Base-by-base conservation (phyloP, 2,113 vertebrate species). In the Anguilla japonica region DNA sequence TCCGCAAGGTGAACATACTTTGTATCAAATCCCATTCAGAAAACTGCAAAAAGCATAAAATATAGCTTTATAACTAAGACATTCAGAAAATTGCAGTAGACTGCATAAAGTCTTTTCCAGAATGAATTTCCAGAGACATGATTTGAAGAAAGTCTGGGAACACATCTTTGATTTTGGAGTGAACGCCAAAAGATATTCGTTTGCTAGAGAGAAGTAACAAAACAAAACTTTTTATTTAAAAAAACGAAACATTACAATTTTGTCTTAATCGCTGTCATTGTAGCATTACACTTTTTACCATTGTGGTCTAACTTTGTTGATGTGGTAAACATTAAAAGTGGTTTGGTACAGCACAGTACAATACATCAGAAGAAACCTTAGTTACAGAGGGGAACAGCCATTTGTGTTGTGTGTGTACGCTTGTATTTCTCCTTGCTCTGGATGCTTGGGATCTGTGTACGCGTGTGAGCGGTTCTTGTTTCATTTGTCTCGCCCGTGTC, bases 341-440 rank as follows among this genome's bases (percentile, higher is more conserved):
- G 83, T 41, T 82, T 84, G 89, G 89, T 90, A 87, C 88, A 89
- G 88, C 87, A 87, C 79, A 34, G 50, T 53, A 34, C 83, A 15
- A n/a, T 63, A 22, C 40, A 41, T 13, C 34, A 84, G 67, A 41
- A 29, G 56, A 41, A 29, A 34, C 26, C 84, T 79, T 20, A 34
- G 41, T 7, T 8, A 60, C 5, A 20, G 22, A 26, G 18, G 60
- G 39, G 4, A 29, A 60, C 22, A 43, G 57, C 26, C 63, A 71
- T 71, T 71, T 71, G 63, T 71, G 4, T 5, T 16, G 20, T 1
- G 26, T 34, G 85, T 50, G 34, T 4, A 79, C 39, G 60, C 83
- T 43, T 79, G 34, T 15, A 39, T 60, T 6, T 57, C 75, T 41
- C 26, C 22, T 60, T 67, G 29, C 60, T 43, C 60, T 15, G 22